Conservation (phyloP, 2,888 invertebrate genomes). For the Conus canariensis region DNA sequence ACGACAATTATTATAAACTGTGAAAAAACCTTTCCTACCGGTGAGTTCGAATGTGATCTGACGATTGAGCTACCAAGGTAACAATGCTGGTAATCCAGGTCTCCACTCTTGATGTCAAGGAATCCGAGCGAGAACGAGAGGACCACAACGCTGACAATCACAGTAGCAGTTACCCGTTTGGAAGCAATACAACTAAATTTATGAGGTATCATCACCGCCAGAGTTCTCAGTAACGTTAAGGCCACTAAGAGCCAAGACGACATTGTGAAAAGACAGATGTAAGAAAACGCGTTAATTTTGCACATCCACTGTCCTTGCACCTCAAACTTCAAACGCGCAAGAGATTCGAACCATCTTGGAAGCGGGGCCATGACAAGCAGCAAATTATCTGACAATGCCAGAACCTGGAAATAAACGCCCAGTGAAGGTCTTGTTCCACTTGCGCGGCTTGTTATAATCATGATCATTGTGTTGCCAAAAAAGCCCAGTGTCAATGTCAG, state of each 20-base stretch:
- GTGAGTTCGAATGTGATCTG: too few species aligned
- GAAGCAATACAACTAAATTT: not conserved
- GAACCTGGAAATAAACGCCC: not conserved
- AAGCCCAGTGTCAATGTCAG: not conserved
- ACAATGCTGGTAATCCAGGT: not conserved
- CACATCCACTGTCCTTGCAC: not conserved
- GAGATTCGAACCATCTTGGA: constrained; percentile 1
- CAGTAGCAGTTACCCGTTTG: not conserved
- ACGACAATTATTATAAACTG: not conserved
- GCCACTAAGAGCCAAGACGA: not conserved
- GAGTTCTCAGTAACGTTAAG: not conserved
- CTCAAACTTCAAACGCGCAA: not conserved
- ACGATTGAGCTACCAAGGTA: not conserved
- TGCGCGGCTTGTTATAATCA: not conserved
- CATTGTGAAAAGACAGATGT: not conserved
- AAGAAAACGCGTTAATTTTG: not conserved
- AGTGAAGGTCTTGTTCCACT: not conserved
- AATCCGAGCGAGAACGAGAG: not conserved
- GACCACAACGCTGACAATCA: not conserved
- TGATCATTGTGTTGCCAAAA: not conserved
- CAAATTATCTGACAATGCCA: not conserved
- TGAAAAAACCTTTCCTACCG: too few species aligned
- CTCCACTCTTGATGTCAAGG: too few species aligned
- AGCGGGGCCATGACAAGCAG: not conserved
- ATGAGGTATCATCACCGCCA: not conserved